These are phyloP conservation scores for Phortica magna DNA, from an alignment of 2,888 invertebrate species.

Conservation along the genomic window DNA sequence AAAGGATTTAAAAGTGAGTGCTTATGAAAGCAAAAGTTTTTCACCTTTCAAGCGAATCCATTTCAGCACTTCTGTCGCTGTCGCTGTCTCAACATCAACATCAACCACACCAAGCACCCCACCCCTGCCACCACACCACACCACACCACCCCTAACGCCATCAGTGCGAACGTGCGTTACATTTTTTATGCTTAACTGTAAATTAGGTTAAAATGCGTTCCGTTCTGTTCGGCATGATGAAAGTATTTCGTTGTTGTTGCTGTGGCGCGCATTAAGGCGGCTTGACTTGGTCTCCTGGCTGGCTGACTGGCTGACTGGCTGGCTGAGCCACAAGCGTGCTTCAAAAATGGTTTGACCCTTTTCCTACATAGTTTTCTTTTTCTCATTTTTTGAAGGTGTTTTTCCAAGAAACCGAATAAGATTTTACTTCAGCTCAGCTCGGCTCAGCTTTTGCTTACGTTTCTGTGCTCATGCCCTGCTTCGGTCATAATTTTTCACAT, in stretches of 20 bases:
- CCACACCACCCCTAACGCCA: not conserved
- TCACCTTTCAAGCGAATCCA: not conserved
- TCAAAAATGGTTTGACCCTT: too few relatives aligned
- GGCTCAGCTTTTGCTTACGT: not conserved
- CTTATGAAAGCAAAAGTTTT: not conserved
- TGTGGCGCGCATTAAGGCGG: not conserved
- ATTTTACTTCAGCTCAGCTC: not conserved
- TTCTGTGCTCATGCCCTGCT: not conserved
- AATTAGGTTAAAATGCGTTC: constrained; percentile 24
- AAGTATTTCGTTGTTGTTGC: not conserved
- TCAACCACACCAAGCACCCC: not conserved
- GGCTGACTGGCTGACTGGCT: not conserved
- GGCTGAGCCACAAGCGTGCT: not conserved
- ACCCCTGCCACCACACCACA: not conserved
- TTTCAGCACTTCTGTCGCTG: not conserved
- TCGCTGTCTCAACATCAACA: not conserved
- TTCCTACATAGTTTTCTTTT: too few relatives aligned
- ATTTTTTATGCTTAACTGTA: constrained; percentile 26
- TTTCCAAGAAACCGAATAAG: not conserved
- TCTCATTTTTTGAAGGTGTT: not conserved
- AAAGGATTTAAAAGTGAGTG: not conserved
- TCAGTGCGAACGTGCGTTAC: constrained; percentile 10
- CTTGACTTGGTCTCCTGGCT: not conserved
- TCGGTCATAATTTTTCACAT: constrained; percentile 13
- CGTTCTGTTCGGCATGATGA: not conserved